Evolutionary conservation across 2,888 invertebrate genomes (phyloP).

Genomic region (Limnephilus auricula): DNA sequence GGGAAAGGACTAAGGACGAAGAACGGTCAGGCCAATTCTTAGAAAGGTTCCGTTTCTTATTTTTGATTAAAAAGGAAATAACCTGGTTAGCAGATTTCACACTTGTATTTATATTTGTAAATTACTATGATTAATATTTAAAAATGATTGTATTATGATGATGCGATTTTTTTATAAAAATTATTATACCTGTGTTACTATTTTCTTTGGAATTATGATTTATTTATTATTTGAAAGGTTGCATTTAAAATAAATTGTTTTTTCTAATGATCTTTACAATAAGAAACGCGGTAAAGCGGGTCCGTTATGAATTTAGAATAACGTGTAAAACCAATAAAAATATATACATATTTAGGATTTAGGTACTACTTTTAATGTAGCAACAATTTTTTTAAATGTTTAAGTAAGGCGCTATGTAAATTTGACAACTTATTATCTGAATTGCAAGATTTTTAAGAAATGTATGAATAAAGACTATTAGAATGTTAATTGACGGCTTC

Average conservation of each 20-base stretch:
- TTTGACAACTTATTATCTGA: not conserved
- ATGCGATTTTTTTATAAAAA: not conserved
- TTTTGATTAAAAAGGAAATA: not conserved
- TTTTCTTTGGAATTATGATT: not conserved
- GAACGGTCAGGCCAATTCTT: not conserved
- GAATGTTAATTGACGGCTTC: too few relatives aligned
- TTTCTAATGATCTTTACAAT: not conserved
- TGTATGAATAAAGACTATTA: too few relatives aligned
- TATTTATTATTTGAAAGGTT: not conserved
- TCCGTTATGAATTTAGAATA: not conserved
- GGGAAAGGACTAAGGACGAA: not conserved
- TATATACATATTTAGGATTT: not conserved
- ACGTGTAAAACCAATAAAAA: not conserved
- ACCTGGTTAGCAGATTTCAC: not conserved
- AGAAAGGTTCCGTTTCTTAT: not conserved
- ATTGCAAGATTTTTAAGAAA: too few relatives aligned
- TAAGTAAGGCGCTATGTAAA: not conserved
- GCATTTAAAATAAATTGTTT: not conserved
- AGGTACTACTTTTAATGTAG: not conserved
- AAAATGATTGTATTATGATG: not conserved
- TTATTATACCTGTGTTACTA: not conserved
- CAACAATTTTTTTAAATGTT: not conserved
- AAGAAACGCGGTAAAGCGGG: not conserved
- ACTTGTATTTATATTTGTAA: not conserved
- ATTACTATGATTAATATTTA: not conserved